phyloP scores from a whole-genome alignment of 2,113 vertebrate species.

The Triplophysa rosa region DNA sequence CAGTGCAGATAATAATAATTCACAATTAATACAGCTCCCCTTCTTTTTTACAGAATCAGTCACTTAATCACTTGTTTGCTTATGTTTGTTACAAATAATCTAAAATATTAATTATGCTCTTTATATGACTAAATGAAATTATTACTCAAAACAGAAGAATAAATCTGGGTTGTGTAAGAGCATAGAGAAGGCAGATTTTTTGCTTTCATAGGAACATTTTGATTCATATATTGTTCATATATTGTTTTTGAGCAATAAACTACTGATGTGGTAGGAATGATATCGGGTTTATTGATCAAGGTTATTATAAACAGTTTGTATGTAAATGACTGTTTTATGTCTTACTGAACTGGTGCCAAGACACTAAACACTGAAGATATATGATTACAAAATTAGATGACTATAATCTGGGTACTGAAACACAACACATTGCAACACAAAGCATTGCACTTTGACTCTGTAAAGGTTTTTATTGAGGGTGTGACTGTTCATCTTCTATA shows the following conservation, averaged over 20 bases:
- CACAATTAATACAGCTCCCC: too few species aligned
- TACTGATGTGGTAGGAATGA: neutral
- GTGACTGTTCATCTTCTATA: slow-evolving; percentile 28
- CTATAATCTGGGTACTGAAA: neutral
- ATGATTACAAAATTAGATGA: neutral
- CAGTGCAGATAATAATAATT: too few species aligned
- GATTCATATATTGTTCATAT: neutral
- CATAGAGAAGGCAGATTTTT: too few species aligned
- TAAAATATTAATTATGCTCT: too few species aligned
- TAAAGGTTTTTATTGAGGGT: slow-evolving; percentile 7
- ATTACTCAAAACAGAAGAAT: too few species aligned
- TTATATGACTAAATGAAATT: too few species aligned
- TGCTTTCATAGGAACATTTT: too few species aligned
- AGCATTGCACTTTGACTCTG: slow-evolving; percentile 10
- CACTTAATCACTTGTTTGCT: too few species aligned
- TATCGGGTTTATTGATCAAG: neutral
- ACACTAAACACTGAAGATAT: slow-evolving; percentile 16
- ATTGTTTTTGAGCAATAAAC: neutral
- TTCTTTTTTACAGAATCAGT: too few species aligned
- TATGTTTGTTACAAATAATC: too few species aligned
- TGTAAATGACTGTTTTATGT: neutral
- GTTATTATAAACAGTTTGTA: too few species aligned
- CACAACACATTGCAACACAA: neutral
- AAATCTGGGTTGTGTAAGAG: too few species aligned
- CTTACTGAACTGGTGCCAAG: slow-evolving; percentile 3